Evolutionary conservation across 1,140 invertebrate genomes (phyloP), one percentile per base, ranked within the genome.

Genomic region (Drosophila ananassae): DNA sequence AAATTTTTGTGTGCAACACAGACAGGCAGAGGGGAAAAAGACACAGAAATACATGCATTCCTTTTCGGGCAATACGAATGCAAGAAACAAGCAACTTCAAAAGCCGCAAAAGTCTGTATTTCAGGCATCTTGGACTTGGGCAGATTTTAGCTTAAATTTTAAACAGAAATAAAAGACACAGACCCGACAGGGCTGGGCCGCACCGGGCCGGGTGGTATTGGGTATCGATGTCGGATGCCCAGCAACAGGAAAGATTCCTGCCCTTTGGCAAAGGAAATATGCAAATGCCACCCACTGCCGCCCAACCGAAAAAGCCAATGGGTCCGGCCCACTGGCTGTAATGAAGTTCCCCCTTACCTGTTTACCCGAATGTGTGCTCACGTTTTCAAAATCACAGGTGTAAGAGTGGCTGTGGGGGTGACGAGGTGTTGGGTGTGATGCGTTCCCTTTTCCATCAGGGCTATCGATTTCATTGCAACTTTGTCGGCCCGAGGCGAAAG

Each of bases 381-480:
- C 53, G 48, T 58, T 21, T 58, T 41, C 59, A 28, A 22, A 57
- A 51, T 30, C 25, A 9, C 13, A n/a, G 37, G 46, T 46, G 55
- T 21, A n/a, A 17, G 37, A 37, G 10, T 32, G 9, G 10, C 12
- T 37, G 30, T 32, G 17, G 58, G 46, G 56, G 21, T 51, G 37
- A 44, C 55, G 53, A 52, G 28, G 50, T 39, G 41, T 28, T 46
- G 39, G 17, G 61, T 59, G 69, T 55, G 41, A 24, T 73, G 56
- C 48, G 39, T 52, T 51, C 44, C 17, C 34, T 69, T 44, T 79
- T 63, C 39, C 51, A 48, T 59, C 81, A 85, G 68, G 34, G 68
- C 73, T 85, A 85, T 85, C 75, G 78, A 80, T 85, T 85, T 74
- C 81, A 69, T 52, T 67, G 34, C 58, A 61, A 62, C 22, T 50